Evolutionary conservation across 2,888 invertebrate species (phyloP), one percentile per base, ranked within the genome.

Genomic region (Acronicta alni): DNA sequence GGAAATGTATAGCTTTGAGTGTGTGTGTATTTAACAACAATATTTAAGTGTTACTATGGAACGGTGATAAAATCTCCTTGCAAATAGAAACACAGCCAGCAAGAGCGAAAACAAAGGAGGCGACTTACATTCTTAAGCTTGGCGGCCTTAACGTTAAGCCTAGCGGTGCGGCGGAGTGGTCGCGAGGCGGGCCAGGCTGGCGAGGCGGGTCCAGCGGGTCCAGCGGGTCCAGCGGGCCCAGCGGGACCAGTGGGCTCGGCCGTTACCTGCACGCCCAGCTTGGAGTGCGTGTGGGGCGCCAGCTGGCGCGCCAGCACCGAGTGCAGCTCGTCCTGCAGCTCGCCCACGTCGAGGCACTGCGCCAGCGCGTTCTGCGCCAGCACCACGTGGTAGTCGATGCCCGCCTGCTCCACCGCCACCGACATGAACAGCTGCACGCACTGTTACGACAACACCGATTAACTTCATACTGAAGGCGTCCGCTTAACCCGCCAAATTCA

Each of bases 361-460:
- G 98, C 97, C 57, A 99, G 95, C 32, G 99, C 98, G 90, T 99
- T 99, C 95, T 99, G 99, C 15, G 99, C 99, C 64, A 99, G 95
- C 62, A 98, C 98, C 82, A 99, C 99, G 93, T 99, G 99, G 93
- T 99, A 99, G 94, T 99, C 99, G 80, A 99, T 98, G 84, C 98
- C 98, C 54, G 98, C 97, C 84, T 98, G 98, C 92, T 99, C 99
- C 76, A 99, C 97, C 43, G 98, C 97, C 69, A 99, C 99, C 3
- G 98, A 98, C 96, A 98, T 98, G 94, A 99, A 99, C 72, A 99
- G 95, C 87, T 99, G 98, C 75, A 98, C 97, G 89, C 98, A 98
- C 98, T 98, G 94, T 47, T 66, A 57, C 15, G 8, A 16, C 14
- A 12, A 35, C 35, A 35, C 35, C 14, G 2, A 32, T 14, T n/a